These are phyloP conservation scores for Hypotaenidia philippensis DNA, from an alignment of 2,797 vertebrate genomes.

Conservation along the genomic window DNA sequence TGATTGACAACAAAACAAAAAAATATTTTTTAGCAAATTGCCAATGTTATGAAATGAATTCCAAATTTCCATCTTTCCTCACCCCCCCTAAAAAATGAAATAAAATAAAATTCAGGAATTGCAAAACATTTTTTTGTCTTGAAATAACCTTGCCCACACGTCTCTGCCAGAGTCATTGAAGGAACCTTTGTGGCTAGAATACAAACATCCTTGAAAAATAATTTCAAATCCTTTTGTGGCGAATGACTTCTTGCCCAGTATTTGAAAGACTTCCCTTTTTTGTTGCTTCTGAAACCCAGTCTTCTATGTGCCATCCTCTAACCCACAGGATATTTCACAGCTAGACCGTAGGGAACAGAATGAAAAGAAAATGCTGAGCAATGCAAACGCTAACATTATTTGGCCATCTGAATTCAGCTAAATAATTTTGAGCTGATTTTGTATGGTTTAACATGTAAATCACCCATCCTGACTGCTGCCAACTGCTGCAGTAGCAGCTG, in stretches of 20 bases:
- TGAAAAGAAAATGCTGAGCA: conserved; percentile 59
- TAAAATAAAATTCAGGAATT: background rate
- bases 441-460: conserved; percentile 46
- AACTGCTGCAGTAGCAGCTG: conserved; percentile 40
- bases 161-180: background rate
- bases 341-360: background rate
- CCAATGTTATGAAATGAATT: background rate
- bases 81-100: no score
- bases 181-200: background rate
- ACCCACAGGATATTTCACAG: conserved; percentile 1
- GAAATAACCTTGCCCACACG: background rate
- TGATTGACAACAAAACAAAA: background rate
- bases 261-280: background rate
- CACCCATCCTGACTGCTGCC: background rate
- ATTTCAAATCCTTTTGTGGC: background rate
- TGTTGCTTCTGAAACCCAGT: background rate
- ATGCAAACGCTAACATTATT: conserved; percentile 1
- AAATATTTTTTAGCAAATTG: background rate
- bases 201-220: background rate
- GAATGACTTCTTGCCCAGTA: background rate
- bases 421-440: conserved; percentile 63
- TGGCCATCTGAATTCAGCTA: conserved; percentile 48
- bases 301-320: background rate
- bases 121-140: background rate
- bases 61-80: background rate